phyloP scores from a whole-genome alignment of 1,140 invertebrate genomes.

The Fopius arisanus region DNA sequence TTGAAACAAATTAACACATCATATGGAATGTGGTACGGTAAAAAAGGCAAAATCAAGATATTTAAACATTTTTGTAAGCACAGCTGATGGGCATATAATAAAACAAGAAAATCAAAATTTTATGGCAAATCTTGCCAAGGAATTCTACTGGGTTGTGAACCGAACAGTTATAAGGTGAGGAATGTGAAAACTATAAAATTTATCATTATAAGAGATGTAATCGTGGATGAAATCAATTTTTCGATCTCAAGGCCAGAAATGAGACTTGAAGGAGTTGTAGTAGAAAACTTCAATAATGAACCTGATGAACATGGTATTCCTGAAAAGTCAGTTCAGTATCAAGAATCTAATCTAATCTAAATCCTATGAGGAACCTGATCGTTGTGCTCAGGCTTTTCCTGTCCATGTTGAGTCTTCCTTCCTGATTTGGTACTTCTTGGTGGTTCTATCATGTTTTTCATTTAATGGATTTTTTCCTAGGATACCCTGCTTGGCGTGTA shows the following conservation, averaged over 20 bases:
- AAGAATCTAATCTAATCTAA: slow-evolving; percentile 22
- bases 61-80: slow-evolving; percentile 63
- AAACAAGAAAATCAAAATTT: slow-evolving; percentile 30
- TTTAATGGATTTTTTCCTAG: too few species aligned
- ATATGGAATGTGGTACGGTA: slow-evolving; percentile 61
- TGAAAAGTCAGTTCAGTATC: slow-evolving; percentile 15
- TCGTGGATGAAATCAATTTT: too few species aligned
- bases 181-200: slow-evolving; percentile 46
- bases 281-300: neutral
- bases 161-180: too few species aligned
- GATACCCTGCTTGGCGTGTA: too few species aligned
- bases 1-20: slow-evolving; percentile 53
- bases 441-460: too few species aligned
- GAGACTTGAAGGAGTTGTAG: neutral
- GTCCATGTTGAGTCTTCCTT: too few species aligned
- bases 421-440: slow-evolving; percentile 39
- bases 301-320: slow-evolving; percentile 18
- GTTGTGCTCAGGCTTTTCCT: too few species aligned
- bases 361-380: too few species aligned
- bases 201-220: slow-evolving; percentile 51
- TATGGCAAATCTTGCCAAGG: too few species aligned
- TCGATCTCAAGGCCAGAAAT: slow-evolving; percentile 43
- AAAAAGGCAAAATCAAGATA: slow-evolving; percentile 59
- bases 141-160: too few species aligned
- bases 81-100: slow-evolving; percentile 57